phyloP scores from a whole-genome alignment of 2,888 invertebrate genomes.

The Aphidoletes aphidimyza region DNA sequence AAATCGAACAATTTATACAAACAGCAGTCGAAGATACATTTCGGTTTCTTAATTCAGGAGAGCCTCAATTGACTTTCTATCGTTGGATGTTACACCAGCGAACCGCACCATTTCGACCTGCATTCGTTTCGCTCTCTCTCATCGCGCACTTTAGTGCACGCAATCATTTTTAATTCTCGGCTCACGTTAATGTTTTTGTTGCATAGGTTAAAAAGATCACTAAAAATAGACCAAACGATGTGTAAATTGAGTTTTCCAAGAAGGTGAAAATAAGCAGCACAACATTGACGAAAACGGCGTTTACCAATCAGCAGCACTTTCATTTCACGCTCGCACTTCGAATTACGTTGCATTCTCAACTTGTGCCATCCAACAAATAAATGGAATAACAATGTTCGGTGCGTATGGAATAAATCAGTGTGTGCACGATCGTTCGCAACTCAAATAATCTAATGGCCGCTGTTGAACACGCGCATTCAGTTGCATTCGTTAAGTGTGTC shows the following conservation, averaged over 20 bases:
- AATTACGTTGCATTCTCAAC: background rate
- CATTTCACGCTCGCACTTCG: background rate
- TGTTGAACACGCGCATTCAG: background rate
- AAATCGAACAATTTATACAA: background rate
- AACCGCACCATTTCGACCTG: background rate
- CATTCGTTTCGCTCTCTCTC: constrained; percentile 6
- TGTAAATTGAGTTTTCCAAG: constrained; percentile 52
- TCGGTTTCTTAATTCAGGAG: background rate
- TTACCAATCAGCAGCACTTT: background rate
- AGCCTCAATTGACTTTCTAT: background rate
- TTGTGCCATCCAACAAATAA: background rate
- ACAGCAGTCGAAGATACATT: background rate
- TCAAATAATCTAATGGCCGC: constrained; percentile 28
- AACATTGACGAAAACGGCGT: background rate
- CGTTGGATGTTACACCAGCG: constrained; percentile 12
- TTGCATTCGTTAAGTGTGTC: background rate
- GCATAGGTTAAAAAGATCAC: constrained; percentile 44
- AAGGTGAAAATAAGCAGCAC: constrained; percentile 7
- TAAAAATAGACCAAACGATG: constrained; percentile 45
- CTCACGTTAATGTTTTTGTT: constrained; percentile 16
- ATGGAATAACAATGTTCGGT: constrained; percentile 41
- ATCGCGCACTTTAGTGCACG: constrained; percentile 17
- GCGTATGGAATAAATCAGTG: constrained; percentile 23
- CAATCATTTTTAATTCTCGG: constrained; percentile 49
- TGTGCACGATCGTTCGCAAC: background rate